These are phyloP conservation scores for Drosophila mercatorum DNA, from an alignment of 2,888 invertebrate genomes.

Conservation along the genomic window DNA sequence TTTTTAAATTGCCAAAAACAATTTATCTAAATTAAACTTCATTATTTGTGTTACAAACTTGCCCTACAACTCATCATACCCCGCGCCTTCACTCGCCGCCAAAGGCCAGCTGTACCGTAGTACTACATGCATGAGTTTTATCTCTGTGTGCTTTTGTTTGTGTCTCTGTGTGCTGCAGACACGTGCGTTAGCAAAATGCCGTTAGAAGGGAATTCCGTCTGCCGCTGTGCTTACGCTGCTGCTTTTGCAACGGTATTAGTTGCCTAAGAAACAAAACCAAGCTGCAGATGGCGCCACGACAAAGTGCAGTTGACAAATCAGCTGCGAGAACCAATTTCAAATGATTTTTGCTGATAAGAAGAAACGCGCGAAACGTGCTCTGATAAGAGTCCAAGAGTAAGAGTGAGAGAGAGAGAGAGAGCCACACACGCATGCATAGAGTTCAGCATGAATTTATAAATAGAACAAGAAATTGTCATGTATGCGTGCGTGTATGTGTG, in stretches of 20 bases:
- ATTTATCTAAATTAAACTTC: no score
- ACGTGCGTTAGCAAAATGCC: constrained; percentile 17
- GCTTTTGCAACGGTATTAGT: constrained; percentile 9
- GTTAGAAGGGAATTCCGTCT: neutral
- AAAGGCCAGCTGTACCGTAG: constrained; percentile 36
- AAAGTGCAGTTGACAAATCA: constrained; percentile 11
- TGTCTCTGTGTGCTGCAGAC: constrained; percentile 15
- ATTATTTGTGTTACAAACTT: neutral
- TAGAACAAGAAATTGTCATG: constrained; percentile 17
- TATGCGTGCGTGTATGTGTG: neutral
- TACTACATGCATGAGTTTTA: constrained; percentile 6
- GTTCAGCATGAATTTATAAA: constrained; percentile 41
- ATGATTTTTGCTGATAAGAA: constrained; percentile 29
- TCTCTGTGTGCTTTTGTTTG: constrained; percentile 7
- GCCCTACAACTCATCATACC: neutral
- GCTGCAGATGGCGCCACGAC: constrained; percentile 5
- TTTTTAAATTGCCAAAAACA: no score
- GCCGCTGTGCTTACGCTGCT: constrained; percentile 11
- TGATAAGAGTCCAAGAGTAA: constrained; percentile 25
- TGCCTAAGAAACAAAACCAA: neutral
- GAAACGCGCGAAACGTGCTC: constrained; percentile 2
- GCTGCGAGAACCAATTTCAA: constrained; percentile 20
- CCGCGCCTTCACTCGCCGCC: neutral
- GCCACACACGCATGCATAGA: neutral
- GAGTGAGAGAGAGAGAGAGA: constrained; percentile 2